A percentile compares a stretch with the other conserved stretches of the same genome.
These are phyloP conservation scores for Aspidapion aeneum DNA, from an alignment of 2,888 invertebrate species.

Conservation along the genomic window DNA sequence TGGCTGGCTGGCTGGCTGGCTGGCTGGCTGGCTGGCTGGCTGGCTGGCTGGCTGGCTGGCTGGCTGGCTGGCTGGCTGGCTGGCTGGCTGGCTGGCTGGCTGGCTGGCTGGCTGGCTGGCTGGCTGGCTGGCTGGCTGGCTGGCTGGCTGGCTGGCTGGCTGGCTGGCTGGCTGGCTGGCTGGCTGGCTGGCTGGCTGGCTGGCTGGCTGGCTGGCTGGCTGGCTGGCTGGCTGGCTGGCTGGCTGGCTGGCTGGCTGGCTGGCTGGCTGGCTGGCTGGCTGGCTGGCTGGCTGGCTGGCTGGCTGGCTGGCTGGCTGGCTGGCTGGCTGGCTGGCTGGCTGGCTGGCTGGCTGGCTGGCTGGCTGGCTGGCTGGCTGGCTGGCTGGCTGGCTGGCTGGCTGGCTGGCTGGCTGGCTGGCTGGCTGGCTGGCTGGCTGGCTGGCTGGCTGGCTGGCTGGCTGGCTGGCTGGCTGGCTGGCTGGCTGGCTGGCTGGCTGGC, in stretches of 20 bases:
- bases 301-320: conserved; percentile 12
- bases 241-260: conserved; percentile 15
- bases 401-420: conserved; percentile 13
- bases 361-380: conserved; percentile 7
- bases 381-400: conserved; percentile 13
- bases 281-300: conserved; percentile 14
- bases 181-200: conserved; percentile 12
- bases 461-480: conserved; percentile 15
- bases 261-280: conserved; percentile 14
- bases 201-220: conserved; percentile 14
- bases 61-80: conserved; percentile 12
- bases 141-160: conserved; percentile 11
- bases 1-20: no score
- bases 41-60: conserved; percentile 7
- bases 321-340: conserved; percentile 14
- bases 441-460: conserved; percentile 12
- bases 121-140: conserved; percentile 13
- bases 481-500: conserved; percentile 15
- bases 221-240: conserved; percentile 16
- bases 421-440: conserved; percentile 15
- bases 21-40: no score
- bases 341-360: conserved; percentile 10
- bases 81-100: no score
- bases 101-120: conserved; percentile 11
- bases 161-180: conserved; percentile 12